These are phyloP conservation scores for Nyctereutes procyonoides DNA, from an alignment of 2,113 vertebrate species.

Conservation along the genomic window DNA sequence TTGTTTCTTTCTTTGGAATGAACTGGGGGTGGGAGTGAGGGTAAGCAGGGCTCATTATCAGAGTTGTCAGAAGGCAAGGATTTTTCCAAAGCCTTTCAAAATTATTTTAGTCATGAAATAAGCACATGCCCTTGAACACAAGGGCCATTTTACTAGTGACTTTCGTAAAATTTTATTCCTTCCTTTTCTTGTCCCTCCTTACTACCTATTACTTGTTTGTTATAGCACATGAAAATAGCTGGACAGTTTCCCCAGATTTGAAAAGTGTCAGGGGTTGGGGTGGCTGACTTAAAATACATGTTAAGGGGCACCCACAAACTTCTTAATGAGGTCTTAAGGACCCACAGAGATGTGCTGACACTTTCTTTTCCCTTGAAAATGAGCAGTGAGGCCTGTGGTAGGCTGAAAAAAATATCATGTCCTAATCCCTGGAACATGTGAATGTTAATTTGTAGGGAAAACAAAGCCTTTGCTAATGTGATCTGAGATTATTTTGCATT, in stretches of 20 bases:
- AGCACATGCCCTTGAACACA: not conserved
- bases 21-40: not conserved
- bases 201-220: slow-evolving; percentile 10
- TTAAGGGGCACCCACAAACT: not conserved
- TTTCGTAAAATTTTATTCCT: not conserved
- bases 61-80: not conserved
- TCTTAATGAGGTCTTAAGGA: not conserved
- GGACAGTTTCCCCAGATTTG: not conserved
- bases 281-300: not conserved
- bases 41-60: not conserved
- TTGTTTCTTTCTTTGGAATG: not conserved
- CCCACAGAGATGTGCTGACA: not conserved
- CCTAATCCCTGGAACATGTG: not conserved
- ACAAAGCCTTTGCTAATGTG: not conserved
- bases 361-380: not conserved
- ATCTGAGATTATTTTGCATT: not conserved
- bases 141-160: not conserved
- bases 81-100: slow-evolving; percentile 16
- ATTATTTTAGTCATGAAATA: slow-evolving; percentile 40
- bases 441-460: not conserved
- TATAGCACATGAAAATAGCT: not conserved
- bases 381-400: not conserved
- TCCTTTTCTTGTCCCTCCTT: not conserved
- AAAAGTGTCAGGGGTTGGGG: not conserved
- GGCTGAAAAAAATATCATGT: not conserved